These are phyloP conservation scores for Rhabdomys dilectus DNA, from an alignment of 2,113 vertebrate genomes.

Conservation along the genomic window DNA sequence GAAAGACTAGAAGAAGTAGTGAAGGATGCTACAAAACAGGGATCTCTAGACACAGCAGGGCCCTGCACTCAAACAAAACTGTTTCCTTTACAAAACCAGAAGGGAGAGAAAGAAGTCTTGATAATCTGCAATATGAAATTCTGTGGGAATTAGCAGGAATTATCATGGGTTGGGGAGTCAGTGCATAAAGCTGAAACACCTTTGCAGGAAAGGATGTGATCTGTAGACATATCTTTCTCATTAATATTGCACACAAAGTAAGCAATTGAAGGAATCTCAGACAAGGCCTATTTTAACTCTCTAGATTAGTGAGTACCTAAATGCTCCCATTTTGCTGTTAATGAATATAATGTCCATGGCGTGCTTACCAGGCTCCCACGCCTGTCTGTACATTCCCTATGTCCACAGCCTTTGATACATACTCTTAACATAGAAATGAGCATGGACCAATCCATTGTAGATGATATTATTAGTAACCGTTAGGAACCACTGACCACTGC, in stretches of 20 bases:
- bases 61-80: background rate
- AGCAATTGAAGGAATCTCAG: background rate
- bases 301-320: background rate
- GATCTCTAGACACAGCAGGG: background rate
- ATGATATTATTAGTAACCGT: background rate
- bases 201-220: background rate
- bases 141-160: background rate
- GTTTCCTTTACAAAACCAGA: background rate
- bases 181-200: background rate
- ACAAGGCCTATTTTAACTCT: background rate
- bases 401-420: background rate
- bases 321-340: background rate
- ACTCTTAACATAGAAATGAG: background rate
- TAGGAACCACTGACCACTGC: background rate
- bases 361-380: too few species aligned
- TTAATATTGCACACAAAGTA: background rate
- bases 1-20: background rate
- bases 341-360: accelerated
- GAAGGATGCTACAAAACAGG: background rate
- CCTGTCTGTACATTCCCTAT: background rate
- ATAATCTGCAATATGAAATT: constrained; percentile 14
- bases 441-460: background rate
- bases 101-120: background rate
- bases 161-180: background rate
- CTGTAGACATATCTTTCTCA: background rate